Conservation (phyloP, 2,888 invertebrate genomes). For the Myopa tessellatipennis region DNA sequence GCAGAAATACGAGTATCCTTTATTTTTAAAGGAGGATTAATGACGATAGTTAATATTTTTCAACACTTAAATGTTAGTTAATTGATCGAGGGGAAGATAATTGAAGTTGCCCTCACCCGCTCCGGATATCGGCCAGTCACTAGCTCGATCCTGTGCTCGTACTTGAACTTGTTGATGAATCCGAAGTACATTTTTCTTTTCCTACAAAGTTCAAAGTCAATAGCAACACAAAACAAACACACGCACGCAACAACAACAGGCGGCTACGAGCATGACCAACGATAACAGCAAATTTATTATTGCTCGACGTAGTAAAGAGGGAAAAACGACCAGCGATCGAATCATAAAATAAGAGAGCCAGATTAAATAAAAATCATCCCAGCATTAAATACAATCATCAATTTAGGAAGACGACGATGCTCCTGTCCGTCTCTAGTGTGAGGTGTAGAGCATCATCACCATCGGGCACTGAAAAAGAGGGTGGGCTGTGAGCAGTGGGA, state of each 20-base stretch:
- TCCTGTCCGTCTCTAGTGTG: not conserved
- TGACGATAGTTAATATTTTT: too few relatives aligned
- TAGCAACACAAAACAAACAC: slow-evolving; percentile 35
- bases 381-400: not conserved
- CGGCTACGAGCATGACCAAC: slow-evolving; percentile 37
- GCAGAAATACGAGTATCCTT: too few relatives aligned
- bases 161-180: slow-evolving; percentile 23
- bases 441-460: not conserved
- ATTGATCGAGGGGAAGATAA: too few relatives aligned
- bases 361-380: slow-evolving; percentile 24
- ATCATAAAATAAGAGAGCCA: not conserved
- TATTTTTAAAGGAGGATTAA: too few relatives aligned
- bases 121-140: too few relatives aligned
- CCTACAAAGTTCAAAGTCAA: slow-evolving; percentile 47
- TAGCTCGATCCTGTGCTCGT: not conserved
- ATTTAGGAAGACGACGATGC: not conserved
- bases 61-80: too few relatives aligned
- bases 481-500: not conserved
- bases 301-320: not conserved
- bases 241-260: not conserved
- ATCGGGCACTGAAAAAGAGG: slow-evolving; percentile 9
- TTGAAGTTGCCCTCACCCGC: too few relatives aligned
- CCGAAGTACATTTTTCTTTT: slow-evolving; percentile 41
- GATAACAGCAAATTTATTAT: slow-evolving; percentile 41
- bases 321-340: not conserved